Evolutionary conservation across 2,797 vertebrate genomes (phyloP).

Genomic region (Gephyroberyx darwinii): DNA sequence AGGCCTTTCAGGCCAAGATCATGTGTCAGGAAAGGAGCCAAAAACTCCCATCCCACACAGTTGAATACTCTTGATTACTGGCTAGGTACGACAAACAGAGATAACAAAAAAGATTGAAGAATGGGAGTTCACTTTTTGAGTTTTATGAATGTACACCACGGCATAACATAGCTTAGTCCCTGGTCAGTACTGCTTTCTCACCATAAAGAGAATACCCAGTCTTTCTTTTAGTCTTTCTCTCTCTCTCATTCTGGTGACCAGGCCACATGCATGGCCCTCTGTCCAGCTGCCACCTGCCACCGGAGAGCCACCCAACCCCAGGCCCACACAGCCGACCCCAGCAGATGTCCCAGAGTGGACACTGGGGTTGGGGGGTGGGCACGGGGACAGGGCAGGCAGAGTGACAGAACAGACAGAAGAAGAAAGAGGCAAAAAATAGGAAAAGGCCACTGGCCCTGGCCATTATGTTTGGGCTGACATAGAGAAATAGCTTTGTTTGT

Average conservation of each 20-base stretch:
- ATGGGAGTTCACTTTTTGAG: conserved; percentile 20
- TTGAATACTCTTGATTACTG: conserved; percentile 23
- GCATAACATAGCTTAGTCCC: neutral
- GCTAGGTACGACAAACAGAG: conserved; percentile 31
- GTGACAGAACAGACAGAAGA: conserved; percentile 43
- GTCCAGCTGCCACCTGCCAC: conserved; percentile 76
- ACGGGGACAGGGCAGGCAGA: conserved; percentile 45
- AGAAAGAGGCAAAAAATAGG: conserved; percentile 28
- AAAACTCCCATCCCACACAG: conserved; percentile 23
- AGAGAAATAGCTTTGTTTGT: conserved; percentile 7
- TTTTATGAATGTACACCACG: conserved; percentile 5
- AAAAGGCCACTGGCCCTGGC: conserved; percentile 47
- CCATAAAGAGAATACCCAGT: conserved; percentile 4
- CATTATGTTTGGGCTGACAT: conserved; percentile 42
- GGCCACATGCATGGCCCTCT: conserved; percentile 48
- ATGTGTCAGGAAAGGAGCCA: conserved; percentile 50
- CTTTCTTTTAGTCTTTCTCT: neutral
- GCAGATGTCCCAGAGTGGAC: conserved; percentile 78
- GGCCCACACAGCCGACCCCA: conserved; percentile 59
- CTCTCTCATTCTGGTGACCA: conserved; percentile 15
- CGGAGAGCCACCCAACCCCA: conserved; percentile 53
- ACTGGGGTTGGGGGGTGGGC: conserved; percentile 39
- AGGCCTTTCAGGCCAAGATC: conserved; percentile 48
- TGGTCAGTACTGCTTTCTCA: conserved; percentile 27
- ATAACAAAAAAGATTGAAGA: conserved; percentile 15